Evolutionary conservation across 2,888 invertebrate species (phyloP).

Genomic region (Therioaphis trifolii): DNA sequence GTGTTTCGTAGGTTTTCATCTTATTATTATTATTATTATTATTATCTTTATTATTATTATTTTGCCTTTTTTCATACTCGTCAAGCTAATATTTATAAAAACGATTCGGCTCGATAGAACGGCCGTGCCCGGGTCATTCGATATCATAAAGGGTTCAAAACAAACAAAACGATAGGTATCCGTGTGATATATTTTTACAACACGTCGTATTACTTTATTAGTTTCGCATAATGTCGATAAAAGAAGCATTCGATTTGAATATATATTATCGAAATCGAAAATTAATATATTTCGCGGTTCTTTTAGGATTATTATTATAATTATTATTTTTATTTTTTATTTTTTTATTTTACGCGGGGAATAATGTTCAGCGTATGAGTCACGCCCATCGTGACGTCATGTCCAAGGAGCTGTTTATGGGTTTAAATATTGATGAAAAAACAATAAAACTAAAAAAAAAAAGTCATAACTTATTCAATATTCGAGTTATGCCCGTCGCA

Average conservation of each 20-base stretch:
- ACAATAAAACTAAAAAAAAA: neutral
- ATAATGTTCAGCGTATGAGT: conserved; percentile 14
- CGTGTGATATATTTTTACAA: neutral
- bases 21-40: too few species aligned
- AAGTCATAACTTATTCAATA: neutral
- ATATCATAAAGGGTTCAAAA: conserved; percentile 47
- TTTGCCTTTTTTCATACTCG: neutral
- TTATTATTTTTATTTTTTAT: too few species aligned
- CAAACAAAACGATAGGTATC: conserved; percentile 17
- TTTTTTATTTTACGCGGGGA: conserved; percentile 10
- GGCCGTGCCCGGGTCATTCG: conserved; percentile 1
- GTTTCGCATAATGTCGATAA: conserved; percentile 23
- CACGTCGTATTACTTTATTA: neutral
- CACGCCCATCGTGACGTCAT: conserved; percentile 33
- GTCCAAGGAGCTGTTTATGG: neutral
- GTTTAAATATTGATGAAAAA: neutral
- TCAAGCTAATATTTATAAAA: conserved; percentile 17
- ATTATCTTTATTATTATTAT: too few species aligned
- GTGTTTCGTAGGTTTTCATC: neutral
- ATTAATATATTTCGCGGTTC: conserved; percentile 41
- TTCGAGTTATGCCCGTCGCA: too few species aligned
- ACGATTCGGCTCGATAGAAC: conserved; percentile 38
- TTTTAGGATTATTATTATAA: conserved; percentile 34
- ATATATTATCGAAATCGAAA: conserved; percentile 13
- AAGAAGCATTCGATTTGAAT: conserved; percentile 26